phyloP scores from a whole-genome alignment of 1,140 invertebrate genomes.

The Schlechtendalia chinensis region DNA sequence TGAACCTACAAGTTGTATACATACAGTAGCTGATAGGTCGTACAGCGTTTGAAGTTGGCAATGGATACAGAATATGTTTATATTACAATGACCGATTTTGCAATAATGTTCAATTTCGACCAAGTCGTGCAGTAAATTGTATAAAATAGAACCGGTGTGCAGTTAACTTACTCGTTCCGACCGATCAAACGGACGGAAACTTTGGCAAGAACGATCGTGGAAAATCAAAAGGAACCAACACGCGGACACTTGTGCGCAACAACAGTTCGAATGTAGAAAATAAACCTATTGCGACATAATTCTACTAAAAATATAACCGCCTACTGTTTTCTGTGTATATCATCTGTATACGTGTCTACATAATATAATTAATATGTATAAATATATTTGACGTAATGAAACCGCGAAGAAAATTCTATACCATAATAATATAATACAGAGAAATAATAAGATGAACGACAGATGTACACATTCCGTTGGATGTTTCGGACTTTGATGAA shows the following conservation, averaged over 20 bases:
- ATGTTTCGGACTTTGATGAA: too few species aligned
- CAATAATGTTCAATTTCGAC: neutral
- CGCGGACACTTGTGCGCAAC: neutral
- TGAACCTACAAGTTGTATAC: too few species aligned
- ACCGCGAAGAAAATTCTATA: too few species aligned
- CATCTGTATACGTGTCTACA: too few species aligned
- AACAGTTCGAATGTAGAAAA: neutral
- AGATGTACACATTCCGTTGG: too few species aligned
- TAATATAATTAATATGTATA: too few species aligned
- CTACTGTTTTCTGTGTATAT: too few species aligned
- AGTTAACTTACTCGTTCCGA: neutral
- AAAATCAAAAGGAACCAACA: conserved; percentile 11
- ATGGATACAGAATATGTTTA: neutral
- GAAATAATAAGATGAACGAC: too few species aligned
- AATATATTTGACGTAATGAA: too few species aligned
- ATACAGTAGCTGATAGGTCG: too few species aligned
- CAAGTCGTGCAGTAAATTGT: neutral
- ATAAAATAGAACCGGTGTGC: neutral
- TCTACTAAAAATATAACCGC: neutral
- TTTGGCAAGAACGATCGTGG: neutral
- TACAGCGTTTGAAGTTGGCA: too few species aligned
- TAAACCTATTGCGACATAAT: neutral
- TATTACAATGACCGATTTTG: neutral
- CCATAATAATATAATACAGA: too few species aligned
- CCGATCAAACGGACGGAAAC: conserved; percentile 12